A percentile compares a stretch with the other conserved stretches of the same genome.
phyloP scores from a whole-genome alignment of 1,140 invertebrate genomes.

The Diprion similis region DNA sequence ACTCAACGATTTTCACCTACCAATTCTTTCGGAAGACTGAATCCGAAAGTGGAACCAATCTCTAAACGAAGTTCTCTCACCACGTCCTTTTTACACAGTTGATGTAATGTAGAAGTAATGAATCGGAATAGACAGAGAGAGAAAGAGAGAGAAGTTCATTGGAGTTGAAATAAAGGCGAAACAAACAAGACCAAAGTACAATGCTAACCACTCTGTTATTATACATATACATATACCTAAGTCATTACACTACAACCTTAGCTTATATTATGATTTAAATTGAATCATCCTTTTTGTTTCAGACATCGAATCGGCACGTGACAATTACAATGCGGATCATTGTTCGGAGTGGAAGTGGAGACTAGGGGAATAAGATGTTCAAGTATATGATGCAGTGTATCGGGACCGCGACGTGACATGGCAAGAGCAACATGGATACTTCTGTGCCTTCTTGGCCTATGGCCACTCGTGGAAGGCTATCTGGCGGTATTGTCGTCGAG shows the following conservation, averaged over 20 bases:
- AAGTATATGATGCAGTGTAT: slow-evolving; percentile 23
- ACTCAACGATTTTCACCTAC: neutral
- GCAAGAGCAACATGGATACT: slow-evolving; percentile 47
- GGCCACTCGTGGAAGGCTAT: slow-evolving; percentile 59
- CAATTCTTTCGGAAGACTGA: neutral
- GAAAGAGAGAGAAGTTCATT: too few species aligned
- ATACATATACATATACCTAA: too few species aligned
- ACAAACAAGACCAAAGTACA: too few species aligned
- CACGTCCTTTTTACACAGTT: neutral
- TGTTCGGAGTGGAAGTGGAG: too few species aligned
- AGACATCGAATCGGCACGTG: too few species aligned
- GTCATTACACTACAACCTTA: too few species aligned
- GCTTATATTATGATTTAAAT: too few species aligned
- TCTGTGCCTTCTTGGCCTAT: slow-evolving; percentile 33
- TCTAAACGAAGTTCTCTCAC: neutral
- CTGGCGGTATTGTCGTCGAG: slow-evolving; percentile 76
- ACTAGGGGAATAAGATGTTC: neutral
- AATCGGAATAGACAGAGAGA: too few species aligned
- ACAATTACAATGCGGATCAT: too few species aligned
- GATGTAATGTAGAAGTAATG: too few species aligned
- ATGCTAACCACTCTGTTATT: neutral
- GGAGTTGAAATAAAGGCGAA: too few species aligned
- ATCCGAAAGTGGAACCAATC: neutral
- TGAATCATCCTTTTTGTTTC: too few species aligned
- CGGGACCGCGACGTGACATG: slow-evolving; percentile 40